A percentile compares a stretch with the other conserved stretches of the same genome.
Evolutionary conservation across 2,797 vertebrate genomes (phyloP).

Genomic region (Tamandua tetradactyla): DNA sequence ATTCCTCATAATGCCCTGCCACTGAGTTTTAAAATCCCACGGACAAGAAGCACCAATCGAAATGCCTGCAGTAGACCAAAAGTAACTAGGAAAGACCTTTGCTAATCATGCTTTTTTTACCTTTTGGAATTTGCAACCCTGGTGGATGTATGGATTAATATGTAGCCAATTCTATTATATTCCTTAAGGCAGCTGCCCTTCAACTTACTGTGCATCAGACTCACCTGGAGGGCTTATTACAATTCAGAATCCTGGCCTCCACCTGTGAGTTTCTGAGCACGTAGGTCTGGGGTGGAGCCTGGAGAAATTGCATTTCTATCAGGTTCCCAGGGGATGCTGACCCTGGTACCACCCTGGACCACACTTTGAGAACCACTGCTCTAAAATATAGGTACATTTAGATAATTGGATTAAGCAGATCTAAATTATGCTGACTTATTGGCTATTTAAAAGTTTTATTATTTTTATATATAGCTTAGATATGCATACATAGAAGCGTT

Average conservation of each 20-base stretch:
- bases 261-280: background rate
- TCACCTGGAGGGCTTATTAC: background rate
- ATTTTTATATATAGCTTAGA: background rate
- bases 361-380: background rate
- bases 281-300: background rate
- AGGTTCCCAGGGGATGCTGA: background rate
- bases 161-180: background rate
- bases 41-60: background rate
- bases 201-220: background rate
- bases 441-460: background rate
- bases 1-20: conserved; percentile 35
- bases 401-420: background rate
- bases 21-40: conserved; percentile 51
- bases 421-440: background rate
- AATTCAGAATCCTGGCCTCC: background rate
- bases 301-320: background rate
- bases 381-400: background rate
- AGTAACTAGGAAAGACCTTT: background rate
- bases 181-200: background rate
- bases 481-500: background rate
- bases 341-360: background rate
- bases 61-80: background rate
- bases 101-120: background rate
- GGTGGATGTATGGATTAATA: background rate
- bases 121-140: background rate